Evolutionary conservation across 2,113 vertebrate species (phyloP).

Genomic region (Platysteira castanea): DNA sequence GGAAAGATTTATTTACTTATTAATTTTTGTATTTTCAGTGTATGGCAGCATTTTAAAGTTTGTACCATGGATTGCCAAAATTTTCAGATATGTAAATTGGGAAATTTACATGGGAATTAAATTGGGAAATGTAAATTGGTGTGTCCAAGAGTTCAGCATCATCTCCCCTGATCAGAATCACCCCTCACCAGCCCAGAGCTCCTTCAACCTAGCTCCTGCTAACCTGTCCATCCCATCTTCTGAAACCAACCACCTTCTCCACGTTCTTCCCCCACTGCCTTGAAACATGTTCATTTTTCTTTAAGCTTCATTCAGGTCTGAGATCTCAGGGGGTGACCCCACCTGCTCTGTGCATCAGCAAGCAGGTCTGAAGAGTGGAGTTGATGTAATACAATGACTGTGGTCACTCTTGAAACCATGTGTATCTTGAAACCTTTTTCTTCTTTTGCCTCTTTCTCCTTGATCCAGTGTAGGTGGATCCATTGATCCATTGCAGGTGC

Average conservation of each 20-base stretch:
- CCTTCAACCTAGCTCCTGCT: not conserved
- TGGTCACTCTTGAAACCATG: not conserved
- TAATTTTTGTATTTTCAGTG: not conserved
- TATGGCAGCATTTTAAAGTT: not conserved
- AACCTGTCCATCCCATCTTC: not conserved
- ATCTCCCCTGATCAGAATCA: not conserved
- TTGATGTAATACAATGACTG: not conserved
- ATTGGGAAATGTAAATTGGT: not conserved
- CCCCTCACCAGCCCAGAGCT: not conserved
- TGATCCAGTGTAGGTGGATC: not conserved
- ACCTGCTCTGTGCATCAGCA: not conserved
- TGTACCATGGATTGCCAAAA: not conserved
- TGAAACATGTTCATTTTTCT: not conserved
- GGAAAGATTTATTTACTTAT: not conserved
- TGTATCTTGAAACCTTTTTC: accelerated
- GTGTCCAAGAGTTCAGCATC: not conserved
- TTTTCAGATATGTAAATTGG: not conserved
- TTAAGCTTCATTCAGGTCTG: not conserved
- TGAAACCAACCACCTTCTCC: accelerated
- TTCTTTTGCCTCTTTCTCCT: not conserved
- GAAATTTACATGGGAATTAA: not conserved
- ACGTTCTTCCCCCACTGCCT: not conserved
- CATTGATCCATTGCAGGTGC: accelerated
- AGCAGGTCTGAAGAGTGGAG: not conserved
- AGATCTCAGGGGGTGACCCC: not conserved